Percentiles rank a stretch among this genome's conserved stretches.
These are phyloP conservation scores for Endotricha flammealis DNA, from an alignment of 2,888 invertebrate species.

Conservation along the genomic window DNA sequence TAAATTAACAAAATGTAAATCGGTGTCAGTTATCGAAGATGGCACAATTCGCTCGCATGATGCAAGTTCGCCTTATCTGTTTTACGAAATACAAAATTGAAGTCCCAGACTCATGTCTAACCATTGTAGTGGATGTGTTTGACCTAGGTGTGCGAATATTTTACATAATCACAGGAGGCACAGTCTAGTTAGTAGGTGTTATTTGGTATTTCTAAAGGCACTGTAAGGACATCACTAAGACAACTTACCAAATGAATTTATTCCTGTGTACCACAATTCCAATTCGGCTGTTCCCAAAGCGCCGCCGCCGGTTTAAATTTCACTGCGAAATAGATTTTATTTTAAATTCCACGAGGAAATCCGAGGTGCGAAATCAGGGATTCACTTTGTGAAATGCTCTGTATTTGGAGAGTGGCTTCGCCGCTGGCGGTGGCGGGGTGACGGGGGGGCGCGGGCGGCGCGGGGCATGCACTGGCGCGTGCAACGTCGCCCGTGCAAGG, in stretches of 20 bases:
- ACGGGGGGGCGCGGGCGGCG: conserved; percentile 2
- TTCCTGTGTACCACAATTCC: conserved; percentile 28
- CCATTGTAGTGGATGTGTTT: too few species aligned
- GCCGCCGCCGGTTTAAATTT: conserved; percentile 37
- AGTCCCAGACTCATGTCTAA: too few species aligned
- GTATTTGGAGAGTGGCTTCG: conserved; percentile 29
- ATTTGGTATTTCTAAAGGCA: not conserved
- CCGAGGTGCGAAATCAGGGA: conserved; percentile 51
- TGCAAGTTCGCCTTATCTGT: too few species aligned
- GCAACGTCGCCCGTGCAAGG: not conserved
- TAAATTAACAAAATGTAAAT: too few species aligned
- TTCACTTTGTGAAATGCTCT: conserved; percentile 42
- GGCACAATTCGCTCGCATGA: too few species aligned
- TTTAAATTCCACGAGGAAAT: conserved; percentile 40
- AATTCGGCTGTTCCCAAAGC: conserved; percentile 36
- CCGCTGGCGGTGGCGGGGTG: conserved; percentile 6
- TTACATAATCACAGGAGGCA: too few species aligned
- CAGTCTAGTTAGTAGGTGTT: too few species aligned
- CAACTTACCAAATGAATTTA: conserved; percentile 15
- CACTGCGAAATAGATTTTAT: conserved; percentile 42
- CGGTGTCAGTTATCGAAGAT: too few species aligned
- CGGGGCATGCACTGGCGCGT: not conserved
- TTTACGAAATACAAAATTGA: too few species aligned
- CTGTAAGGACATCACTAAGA: too few species aligned
- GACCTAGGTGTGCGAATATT: too few species aligned